phyloP scores from a whole-genome alignment of 2,888 invertebrate species.

The Chaetogeoica ovagalla region DNA sequence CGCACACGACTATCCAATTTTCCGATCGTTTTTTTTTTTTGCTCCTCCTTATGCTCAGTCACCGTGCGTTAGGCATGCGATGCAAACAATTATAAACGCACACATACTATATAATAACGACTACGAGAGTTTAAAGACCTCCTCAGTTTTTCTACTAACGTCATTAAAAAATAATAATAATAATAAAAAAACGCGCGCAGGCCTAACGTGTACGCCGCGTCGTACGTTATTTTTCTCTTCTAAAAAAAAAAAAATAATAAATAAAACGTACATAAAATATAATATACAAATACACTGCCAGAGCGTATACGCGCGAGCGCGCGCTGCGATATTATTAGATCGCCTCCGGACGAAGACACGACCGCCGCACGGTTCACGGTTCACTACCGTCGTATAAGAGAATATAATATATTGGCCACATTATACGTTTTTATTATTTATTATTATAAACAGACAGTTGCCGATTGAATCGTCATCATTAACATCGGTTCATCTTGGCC shows the following conservation, averaged over 20 bases:
- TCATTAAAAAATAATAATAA: slow-evolving; percentile 15
- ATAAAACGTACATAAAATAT: background rate
- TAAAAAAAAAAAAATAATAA: slow-evolving; percentile 7
- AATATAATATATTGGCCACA: background rate
- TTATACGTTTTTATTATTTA: background rate
- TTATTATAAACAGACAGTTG: background rate
- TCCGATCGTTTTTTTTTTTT: too few relatives aligned
- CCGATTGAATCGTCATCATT: slow-evolving; percentile 37
- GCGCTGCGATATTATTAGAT: slow-evolving; percentile 2
- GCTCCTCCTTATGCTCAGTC: too few relatives aligned
- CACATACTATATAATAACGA: background rate
- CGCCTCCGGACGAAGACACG: slow-evolving; percentile 25
- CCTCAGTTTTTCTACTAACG: slow-evolving; percentile 14
- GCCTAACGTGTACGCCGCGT: background rate
- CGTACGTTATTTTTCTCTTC: background rate
- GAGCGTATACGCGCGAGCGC: too few relatives aligned
- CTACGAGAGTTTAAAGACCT: slow-evolving; percentile 28
- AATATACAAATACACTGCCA: too few relatives aligned
- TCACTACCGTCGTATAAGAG: slow-evolving; percentile 9
- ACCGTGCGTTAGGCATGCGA: background rate
- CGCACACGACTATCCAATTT: too few relatives aligned
- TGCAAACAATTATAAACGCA: slow-evolving; percentile 7
- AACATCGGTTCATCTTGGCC: background rate
- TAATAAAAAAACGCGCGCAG: background rate
- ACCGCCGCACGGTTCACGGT: slow-evolving; percentile 13